These are phyloP conservation scores for Chironomus tepperi DNA, from an alignment of 1,140 invertebrate genomes.

Conservation along the genomic window DNA sequence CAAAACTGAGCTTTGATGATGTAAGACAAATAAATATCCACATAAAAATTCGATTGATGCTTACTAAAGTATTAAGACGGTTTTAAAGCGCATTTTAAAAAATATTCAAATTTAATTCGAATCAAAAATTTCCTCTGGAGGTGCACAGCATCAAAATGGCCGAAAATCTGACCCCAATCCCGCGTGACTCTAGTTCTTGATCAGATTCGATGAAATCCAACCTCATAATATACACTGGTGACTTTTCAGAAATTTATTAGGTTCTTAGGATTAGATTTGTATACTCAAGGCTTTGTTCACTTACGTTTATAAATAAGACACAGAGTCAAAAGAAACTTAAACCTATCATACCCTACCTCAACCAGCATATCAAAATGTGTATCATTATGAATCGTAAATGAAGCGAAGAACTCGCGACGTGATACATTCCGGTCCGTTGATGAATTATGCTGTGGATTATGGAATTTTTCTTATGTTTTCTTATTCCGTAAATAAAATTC, in stretches of 20 bases:
- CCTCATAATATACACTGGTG: no score
- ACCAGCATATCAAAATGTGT: background rate
- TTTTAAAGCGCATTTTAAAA: background rate
- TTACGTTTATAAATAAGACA: background rate
- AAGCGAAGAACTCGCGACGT: constrained; percentile 16
- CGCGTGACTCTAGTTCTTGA: no score
- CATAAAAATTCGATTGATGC: no score
- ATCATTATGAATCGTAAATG: constrained; percentile 23
- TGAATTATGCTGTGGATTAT: constrained; percentile 8
- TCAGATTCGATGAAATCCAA: no score
- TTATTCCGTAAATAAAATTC: background rate
- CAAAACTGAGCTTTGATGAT: background rate
- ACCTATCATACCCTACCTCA: background rate
- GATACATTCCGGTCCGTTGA: background rate
- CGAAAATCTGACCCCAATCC: no score
- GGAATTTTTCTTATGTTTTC: background rate
- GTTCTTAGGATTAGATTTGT: no score
- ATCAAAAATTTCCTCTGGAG: no score
- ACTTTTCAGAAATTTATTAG: no score
- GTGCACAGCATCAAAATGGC: no score
- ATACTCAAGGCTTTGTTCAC: no score
- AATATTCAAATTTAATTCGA: no score
- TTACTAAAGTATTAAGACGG: background rate
- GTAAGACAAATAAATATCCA: background rate
- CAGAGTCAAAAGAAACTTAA: background rate